These are phyloP conservation scores for Daubentonia madagascariensis DNA, from an alignment of 2,113 vertebrate genomes.

Conservation along the genomic window DNA sequence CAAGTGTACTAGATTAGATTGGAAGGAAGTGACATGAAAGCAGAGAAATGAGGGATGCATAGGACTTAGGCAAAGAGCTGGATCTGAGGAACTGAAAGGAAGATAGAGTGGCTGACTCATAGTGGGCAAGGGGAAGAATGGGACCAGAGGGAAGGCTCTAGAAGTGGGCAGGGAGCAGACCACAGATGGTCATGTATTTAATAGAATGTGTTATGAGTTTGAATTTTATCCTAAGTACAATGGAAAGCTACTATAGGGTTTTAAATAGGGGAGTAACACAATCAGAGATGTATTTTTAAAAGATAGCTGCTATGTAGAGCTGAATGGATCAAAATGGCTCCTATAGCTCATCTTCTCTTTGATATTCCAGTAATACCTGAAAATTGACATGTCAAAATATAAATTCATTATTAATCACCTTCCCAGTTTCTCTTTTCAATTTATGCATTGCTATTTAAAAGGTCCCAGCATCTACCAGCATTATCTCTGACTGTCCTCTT, in stretches of 20 bases:
- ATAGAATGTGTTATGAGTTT: neutral
- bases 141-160: neutral
- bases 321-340: neutral
- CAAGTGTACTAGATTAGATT: neutral
- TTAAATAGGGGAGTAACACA: neutral
- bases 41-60: neutral
- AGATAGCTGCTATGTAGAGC: neutral
- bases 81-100: neutral
- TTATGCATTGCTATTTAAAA: neutral
- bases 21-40: neutral
- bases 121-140: neutral
- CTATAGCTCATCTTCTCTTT: neutral
- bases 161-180: neutral
- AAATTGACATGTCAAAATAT: neutral
- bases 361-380: neutral
- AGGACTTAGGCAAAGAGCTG: neutral
- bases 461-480: neutral
- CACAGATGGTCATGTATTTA: neutral
- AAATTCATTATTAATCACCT: neutral
- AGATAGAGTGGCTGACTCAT: neutral
- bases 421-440: neutral
- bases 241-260: neutral
- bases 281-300: neutral
- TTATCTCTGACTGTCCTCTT: neutral
- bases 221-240: neutral